These are phyloP conservation scores for Holothuria glaberrima DNA, from an alignment of 35 echinoderm and acorn worm species.

Conservation along the genomic window DNA sequence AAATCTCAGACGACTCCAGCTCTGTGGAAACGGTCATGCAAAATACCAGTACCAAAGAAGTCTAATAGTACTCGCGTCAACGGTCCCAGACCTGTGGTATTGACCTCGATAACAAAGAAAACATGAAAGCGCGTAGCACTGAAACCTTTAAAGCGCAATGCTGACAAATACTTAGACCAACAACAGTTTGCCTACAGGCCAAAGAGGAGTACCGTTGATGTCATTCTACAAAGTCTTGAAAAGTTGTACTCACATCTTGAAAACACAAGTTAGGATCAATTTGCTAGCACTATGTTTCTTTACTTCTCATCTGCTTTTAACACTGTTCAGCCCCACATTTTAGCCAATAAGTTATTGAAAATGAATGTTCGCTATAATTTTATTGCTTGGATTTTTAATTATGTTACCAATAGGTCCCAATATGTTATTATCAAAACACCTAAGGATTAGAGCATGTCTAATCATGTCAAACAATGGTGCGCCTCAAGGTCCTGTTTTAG, in stretches of 20 bases:
- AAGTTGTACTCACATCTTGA: no score
- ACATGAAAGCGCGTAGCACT: background rate
- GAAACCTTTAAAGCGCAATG: background rate
- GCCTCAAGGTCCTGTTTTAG: conserved; percentile 40
- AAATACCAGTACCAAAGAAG: background rate
- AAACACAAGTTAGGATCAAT: no score
- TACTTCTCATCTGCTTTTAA: no score
- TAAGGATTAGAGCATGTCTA: background rate
- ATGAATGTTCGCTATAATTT: no score
- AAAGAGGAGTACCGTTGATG: no score
- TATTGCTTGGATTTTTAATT: conserved; percentile 43
- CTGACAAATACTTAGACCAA: conserved; percentile 3
- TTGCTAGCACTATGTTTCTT: no score
- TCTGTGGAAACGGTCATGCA: no score
- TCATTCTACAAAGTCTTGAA: no score
- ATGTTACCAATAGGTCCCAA: conserved; percentile 43
- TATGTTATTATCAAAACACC: conserved; percentile 16
- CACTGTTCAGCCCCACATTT: no score
- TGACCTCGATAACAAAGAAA: conserved; percentile 30
- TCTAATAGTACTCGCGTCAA: background rate
- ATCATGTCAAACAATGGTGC: conserved; percentile 38
- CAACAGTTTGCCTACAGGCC: background rate
- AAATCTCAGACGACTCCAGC: no score
- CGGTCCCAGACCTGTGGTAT: conserved; percentile 10
- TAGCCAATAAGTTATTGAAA: no score